Percentiles rank a stretch among this genome's conserved stretches.
These are phyloP conservation scores for Drosophila sechellia DNA, from an alignment of 1,140 invertebrate genomes.

Conservation along the genomic window DNA sequence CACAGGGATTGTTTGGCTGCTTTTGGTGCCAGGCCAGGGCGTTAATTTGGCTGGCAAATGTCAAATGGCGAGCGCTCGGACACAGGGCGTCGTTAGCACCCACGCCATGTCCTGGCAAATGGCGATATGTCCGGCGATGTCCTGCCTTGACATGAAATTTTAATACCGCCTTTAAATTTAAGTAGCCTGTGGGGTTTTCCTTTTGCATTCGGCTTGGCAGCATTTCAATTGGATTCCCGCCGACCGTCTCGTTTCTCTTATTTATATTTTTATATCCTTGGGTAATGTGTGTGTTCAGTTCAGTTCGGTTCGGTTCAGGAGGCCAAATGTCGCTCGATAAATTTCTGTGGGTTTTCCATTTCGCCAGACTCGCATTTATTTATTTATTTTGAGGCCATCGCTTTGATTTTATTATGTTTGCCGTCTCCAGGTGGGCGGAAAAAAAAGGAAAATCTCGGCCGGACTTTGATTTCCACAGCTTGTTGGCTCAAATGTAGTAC, in stretches of 20 bases:
- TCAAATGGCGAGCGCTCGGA: conserved; percentile 43
- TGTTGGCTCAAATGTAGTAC: conserved; percentile 23
- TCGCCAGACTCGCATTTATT: conserved; percentile 49
- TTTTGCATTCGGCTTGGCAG: conserved; percentile 62
- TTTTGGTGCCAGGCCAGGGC: conserved; percentile 21
- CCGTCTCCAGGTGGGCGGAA: conserved; percentile 19
- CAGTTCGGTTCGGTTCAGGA: background rate
- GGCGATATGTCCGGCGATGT: conserved; percentile 31
- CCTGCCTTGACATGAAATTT: conserved; percentile 65
- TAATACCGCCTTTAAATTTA: conserved; percentile 71
- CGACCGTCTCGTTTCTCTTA: conserved; percentile 19
- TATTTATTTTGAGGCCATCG: conserved; percentile 69
- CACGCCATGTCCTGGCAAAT: conserved; percentile 44
- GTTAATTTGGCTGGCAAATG: conserved; percentile 58
- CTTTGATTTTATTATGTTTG: conserved; percentile 68
- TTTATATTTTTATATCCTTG: conserved; percentile 63
- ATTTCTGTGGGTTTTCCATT: conserved; percentile 36
- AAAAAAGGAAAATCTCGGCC: background rate
- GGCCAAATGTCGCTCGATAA: conserved; percentile 57
- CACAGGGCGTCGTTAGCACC: conserved; percentile 56
- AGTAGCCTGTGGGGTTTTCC: conserved; percentile 47
- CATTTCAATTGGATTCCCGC: conserved; percentile 54
- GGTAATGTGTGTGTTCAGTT: conserved; percentile 24
- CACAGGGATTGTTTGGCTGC: conserved; percentile 27
- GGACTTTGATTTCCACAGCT: conserved; percentile 11